phyloP scores from a whole-genome alignment of 30 jellyfish, hydroid and myxozoan species.

The Pelagia noctiluca region DNA sequence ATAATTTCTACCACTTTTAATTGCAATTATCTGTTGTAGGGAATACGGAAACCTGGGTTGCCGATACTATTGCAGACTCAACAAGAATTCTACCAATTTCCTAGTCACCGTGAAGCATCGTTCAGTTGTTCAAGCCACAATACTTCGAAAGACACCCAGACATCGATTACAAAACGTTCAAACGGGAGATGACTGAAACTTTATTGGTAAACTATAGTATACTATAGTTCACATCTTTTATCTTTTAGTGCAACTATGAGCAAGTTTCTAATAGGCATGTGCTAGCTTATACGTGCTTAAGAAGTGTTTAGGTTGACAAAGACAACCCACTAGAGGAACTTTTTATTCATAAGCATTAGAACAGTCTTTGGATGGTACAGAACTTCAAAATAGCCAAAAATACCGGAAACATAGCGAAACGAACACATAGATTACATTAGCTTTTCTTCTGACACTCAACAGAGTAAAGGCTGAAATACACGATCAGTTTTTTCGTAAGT shows the following conservation, averaged over 20 bases:
- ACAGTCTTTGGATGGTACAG: too few species aligned
- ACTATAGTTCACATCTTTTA: not conserved
- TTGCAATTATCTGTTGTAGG: constrained; percentile 28
- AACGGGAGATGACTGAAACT: not conserved
- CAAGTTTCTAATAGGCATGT: not conserved
- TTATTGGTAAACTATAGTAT: constrained; percentile 30
- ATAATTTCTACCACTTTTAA: not conserved
- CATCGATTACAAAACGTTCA: constrained; percentile 18
- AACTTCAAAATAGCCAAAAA: too few species aligned
- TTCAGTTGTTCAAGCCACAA: constrained; percentile 17
- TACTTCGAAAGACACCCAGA: constrained; percentile 27
- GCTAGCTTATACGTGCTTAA: constrained; percentile 5
- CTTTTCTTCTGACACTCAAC: too few species aligned
- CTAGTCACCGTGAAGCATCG: constrained; percentile 43
- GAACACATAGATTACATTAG: too few species aligned
- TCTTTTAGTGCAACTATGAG: not conserved
- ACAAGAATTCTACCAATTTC: constrained; percentile 30
- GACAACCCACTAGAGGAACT: constrained; percentile 4
- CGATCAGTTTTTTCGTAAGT: too few species aligned
- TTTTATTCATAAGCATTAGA: too few species aligned
- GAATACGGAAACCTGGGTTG: constrained; percentile 50
- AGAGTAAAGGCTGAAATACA: too few species aligned
- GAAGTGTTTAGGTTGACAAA: not conserved
- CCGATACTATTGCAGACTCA: constrained; percentile 27
- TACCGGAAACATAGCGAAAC: too few species aligned